These are phyloP conservation scores for Oenanthe melanoleuca DNA, from an alignment of 2,113 vertebrate species.

Conservation along the genomic window DNA sequence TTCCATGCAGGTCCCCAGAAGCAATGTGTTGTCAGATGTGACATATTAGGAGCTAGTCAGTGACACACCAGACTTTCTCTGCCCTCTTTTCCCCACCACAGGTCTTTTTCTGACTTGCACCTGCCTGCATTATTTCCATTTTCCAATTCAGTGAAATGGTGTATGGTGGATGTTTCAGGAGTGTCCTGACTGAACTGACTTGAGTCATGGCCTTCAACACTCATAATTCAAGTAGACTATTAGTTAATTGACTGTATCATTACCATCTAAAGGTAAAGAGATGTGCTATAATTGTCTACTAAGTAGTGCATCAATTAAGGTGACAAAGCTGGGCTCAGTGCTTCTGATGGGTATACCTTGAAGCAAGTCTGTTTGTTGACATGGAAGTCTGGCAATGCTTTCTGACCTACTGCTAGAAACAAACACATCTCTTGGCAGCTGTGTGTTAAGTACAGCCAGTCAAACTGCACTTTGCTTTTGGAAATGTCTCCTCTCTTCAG, in stretches of 20 bases:
- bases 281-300: accelerated
- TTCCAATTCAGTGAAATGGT: background rate
- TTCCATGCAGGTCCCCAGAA: background rate
- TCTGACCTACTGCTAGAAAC: background rate
- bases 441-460: background rate
- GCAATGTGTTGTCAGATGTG: background rate
- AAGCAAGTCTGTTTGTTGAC: background rate
- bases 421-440: background rate
- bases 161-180: background rate
- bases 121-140: background rate
- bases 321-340: background rate
- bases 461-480: background rate
- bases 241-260: background rate
- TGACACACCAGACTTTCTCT: background rate
- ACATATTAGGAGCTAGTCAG: background rate
- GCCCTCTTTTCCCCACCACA: background rate
- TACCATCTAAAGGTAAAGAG: background rate
- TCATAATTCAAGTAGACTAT: background rate
- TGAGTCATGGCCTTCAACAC: background rate
- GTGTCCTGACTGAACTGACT: background rate
- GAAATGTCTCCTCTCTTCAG: background rate
- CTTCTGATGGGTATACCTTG: background rate
- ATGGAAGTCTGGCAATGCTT: background rate
- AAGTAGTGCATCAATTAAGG: background rate
- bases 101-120: background rate